Percentiles rank a stretch among this genome's conserved stretches.
phyloP scores from a whole-genome alignment of 64 coral and sea anemone species.

The Dendrophyllia cribrosa region DNA sequence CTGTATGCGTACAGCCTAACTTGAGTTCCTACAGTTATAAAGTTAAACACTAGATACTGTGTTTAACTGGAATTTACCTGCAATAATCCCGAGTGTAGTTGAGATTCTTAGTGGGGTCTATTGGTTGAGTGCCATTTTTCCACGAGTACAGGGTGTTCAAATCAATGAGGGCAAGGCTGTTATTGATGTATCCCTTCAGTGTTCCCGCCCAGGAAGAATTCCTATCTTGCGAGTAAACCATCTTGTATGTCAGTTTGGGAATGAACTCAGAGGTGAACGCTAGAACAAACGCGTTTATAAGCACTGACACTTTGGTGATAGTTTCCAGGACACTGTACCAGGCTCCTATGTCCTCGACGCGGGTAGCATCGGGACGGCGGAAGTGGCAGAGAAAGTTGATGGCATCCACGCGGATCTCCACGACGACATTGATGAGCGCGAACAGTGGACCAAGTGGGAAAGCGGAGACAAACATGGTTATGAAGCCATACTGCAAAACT shows the following conservation, averaged over 20 bases:
- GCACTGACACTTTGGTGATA: slow-evolving; percentile 59
- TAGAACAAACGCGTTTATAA: slow-evolving; percentile 79
- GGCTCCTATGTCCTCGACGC: slow-evolving; percentile 89
- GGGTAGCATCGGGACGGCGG: slow-evolving; percentile 53
- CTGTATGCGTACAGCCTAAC: no score
- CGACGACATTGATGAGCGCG: slow-evolving; percentile 50
- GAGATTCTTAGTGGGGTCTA: slow-evolving; percentile 40
- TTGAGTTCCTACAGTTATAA: no score
- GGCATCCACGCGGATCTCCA: slow-evolving; percentile 74
- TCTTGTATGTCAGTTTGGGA: slow-evolving; percentile 69
- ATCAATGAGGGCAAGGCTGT: slow-evolving; percentile 54
- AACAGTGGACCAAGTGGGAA: slow-evolving; percentile 84
- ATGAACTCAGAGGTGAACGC: slow-evolving; percentile 85
- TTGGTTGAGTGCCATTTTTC: slow-evolving; percentile 44
- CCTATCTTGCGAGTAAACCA: slow-evolving; percentile 23
- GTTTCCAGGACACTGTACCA: slow-evolving; percentile 70
- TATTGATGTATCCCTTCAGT: slow-evolving; percentile 61
- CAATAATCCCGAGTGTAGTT: slow-evolving; percentile 28
- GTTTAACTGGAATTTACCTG: not conserved
- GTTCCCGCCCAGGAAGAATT: slow-evolving; percentile 27
- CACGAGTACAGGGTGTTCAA: slow-evolving; percentile 5
- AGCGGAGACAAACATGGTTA: slow-evolving; percentile 90
- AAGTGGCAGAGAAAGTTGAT: slow-evolving; percentile 77
- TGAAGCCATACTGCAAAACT: slow-evolving; percentile 92
- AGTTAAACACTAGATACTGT: no score